Percentiles rank a stretch among this genome's conserved stretches.
Evolutionary conservation across 1,140 invertebrate species (phyloP).

Genomic region (Phthorimaea operculella): DNA sequence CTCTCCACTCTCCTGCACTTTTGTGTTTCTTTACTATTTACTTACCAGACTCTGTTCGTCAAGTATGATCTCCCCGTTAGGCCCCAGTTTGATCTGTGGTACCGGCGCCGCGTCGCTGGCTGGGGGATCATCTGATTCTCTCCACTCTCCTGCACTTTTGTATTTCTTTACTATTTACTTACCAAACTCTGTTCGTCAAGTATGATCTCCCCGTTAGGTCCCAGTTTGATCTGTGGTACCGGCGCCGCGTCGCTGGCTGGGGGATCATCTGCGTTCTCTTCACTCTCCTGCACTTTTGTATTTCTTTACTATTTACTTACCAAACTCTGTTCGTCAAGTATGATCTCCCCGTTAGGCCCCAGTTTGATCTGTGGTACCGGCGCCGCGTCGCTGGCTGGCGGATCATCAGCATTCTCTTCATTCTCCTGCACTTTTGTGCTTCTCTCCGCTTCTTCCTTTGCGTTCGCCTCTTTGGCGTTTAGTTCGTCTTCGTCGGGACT

Average conservation of each 20-base stretch:
- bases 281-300: conserved; percentile 14
- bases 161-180: conserved; percentile 9
- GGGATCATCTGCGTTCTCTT: conserved; percentile 43
- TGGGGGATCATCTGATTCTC: conserved; percentile 43
- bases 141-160: too few relatives aligned
- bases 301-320: conserved; percentile 67
- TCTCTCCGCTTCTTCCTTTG: conserved; percentile 34
- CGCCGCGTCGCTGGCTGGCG: conserved; percentile 67
- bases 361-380: conserved; percentile 89
- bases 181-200: conserved; percentile 88
- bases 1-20: too few relatives aligned
- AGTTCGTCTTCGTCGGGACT: conserved; percentile 50
- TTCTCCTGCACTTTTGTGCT: too few relatives aligned
- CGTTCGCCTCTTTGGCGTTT: conserved; percentile 38
- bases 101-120: conserved; percentile 74
- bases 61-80: conserved; percentile 86
- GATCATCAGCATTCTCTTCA: conserved; percentile 33
- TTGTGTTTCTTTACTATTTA: background rate
- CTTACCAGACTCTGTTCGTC: conserved; percentile 85
- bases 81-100: conserved; percentile 89
- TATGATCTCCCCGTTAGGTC: conserved; percentile 86
- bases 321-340: conserved; percentile 88
- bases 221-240: conserved; percentile 89
- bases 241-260: conserved; percentile 70
- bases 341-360: conserved; percentile 85